These are phyloP conservation scores for Zaprionus davidi DNA, from an alignment of 1,140 invertebrate species.

Conservation along the genomic window DNA sequence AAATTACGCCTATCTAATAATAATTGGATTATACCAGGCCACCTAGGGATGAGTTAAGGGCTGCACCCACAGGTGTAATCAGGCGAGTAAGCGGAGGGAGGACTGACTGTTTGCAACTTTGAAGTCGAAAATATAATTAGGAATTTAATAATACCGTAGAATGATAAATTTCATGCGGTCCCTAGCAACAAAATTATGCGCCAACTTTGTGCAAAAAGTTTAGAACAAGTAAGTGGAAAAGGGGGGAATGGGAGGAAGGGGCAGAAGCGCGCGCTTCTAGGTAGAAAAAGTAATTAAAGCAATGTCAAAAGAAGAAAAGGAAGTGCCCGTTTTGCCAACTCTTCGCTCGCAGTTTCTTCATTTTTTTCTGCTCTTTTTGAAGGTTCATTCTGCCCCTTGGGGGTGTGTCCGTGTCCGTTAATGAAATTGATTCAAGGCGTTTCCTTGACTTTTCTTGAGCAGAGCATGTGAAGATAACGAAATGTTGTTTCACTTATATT, in stretches of 20 bases:
- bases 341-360: neutral
- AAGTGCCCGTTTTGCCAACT: slow-evolving; percentile 1
- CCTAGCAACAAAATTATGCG: neutral
- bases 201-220: neutral
- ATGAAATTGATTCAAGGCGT: slow-evolving; percentile 43
- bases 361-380: neutral
- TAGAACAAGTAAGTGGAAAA: neutral
- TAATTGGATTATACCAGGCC: neutral
- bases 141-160: slow-evolving; percentile 18
- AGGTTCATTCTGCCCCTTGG: neutral
- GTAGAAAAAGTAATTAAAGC: slow-evolving; percentile 31
- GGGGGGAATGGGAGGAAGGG: neutral
- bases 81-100: slow-evolving; percentile 7
- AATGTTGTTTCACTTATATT: slow-evolving; percentile 29
- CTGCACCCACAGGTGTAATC: slow-evolving; percentile 7
- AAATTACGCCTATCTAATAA: slow-evolving; percentile 1
- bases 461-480: slow-evolving; percentile 16
- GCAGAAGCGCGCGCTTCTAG: neutral
- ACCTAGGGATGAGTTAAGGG: neutral
- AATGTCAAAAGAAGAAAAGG: slow-evolving; percentile 17
- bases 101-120: slow-evolving; percentile 13
- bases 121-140: slow-evolving; percentile 42
- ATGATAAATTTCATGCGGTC: slow-evolving; percentile 4
- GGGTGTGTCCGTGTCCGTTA: slow-evolving; percentile 23
- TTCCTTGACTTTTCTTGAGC: slow-evolving; percentile 1